Evolutionary conservation across 2,888 invertebrate species (phyloP).

Genomic region (Lithophane ornitopus): DNA sequence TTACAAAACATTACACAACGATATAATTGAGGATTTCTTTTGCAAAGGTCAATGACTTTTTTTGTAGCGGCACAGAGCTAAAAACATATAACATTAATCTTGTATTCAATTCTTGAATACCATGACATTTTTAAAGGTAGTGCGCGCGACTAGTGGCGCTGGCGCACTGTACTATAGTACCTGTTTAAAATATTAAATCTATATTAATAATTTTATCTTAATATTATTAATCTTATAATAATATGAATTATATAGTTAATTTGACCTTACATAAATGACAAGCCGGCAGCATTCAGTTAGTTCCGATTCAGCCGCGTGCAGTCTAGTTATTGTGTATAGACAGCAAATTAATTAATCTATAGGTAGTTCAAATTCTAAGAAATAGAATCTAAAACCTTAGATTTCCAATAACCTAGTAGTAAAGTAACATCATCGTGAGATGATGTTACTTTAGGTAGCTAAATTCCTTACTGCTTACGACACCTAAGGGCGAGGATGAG

Average conservation of each 20-base stretch:
- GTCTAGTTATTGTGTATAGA: no score
- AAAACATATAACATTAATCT: not conserved
- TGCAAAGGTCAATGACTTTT: not conserved
- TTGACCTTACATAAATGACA: no score
- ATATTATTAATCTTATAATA: no score
- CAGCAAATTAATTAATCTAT: not conserved
- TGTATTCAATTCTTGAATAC: not conserved
- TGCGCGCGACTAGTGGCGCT: no score
- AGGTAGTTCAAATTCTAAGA: not conserved
- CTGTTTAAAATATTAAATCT: no score
- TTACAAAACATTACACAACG: not conserved
- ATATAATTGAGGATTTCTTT: not conserved
- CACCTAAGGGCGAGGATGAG: not conserved
- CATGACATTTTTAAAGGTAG: not conserved
- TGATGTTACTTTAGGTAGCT: not conserved
- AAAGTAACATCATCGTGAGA: no score
- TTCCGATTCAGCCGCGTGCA: no score
- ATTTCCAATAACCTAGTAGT: not conserved
- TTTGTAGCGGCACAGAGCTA: not conserved
- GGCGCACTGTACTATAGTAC: no score
- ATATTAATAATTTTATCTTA: no score
- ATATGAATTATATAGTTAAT: no score
- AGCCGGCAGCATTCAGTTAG: no score
- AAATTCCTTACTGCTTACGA: not conserved
- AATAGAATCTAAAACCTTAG: no score